phyloP scores from a whole-genome alignment of 2,113 vertebrate species.

The Dissostichus mawsoni region DNA sequence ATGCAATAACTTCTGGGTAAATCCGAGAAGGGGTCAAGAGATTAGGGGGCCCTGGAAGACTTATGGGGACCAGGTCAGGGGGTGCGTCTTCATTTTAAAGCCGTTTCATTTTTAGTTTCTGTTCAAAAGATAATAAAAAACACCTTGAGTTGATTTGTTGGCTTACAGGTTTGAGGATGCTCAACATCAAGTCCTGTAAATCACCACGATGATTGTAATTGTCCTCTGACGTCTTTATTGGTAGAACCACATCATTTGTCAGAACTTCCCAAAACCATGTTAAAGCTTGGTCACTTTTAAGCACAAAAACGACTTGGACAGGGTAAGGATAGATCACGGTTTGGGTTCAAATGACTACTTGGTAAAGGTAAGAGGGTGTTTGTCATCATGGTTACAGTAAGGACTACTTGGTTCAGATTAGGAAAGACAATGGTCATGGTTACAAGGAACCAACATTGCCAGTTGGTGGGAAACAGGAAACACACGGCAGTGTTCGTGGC shows the following conservation, averaged over 20 bases:
- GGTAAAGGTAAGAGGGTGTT: conserved; percentile 3
- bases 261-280: background rate
- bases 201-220: background rate
- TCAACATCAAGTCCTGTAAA: background rate
- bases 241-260: background rate
- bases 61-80: background rate
- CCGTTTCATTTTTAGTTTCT: background rate
- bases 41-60: background rate
- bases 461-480: conserved; percentile 19
- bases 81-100: background rate
- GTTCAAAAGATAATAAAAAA: background rate
- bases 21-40: background rate
- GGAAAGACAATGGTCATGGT: conserved; percentile 10
- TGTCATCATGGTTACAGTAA: conserved; percentile 36
- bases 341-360: conserved; percentile 32
- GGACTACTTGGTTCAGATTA: conserved; percentile 8
- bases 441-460: background rate
- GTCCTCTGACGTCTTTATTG: background rate
- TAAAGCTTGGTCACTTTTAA: background rate
- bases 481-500: background rate
- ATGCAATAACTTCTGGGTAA: background rate
- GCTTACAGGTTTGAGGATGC: background rate
- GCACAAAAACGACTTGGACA: background rate
- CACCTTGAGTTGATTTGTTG: background rate
- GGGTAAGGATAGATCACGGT: background rate